These are phyloP conservation scores for Orthonevra nobilis DNA, from an alignment of 2,888 invertebrate species.

Conservation along the genomic window DNA sequence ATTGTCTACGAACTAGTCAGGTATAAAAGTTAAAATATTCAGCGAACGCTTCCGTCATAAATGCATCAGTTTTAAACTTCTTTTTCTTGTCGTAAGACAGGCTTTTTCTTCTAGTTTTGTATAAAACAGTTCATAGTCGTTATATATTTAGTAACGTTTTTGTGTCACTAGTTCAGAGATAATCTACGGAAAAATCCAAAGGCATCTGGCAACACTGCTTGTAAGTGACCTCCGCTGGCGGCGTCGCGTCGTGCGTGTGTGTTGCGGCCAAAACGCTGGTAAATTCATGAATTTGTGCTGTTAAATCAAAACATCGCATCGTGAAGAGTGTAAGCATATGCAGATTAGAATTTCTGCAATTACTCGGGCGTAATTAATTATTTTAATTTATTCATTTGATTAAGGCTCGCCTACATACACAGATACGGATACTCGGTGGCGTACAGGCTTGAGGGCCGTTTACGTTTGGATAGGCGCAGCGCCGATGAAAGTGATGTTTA, in stretches of 20 bases:
- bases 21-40: too few relatives aligned
- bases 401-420: constrained; percentile 3
- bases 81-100: too few relatives aligned
- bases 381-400: constrained; percentile 62
- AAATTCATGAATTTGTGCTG: constrained; percentile 34
- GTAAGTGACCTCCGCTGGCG: too few relatives aligned
- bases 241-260: constrained; percentile 9
- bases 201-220: too few relatives aligned
- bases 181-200: too few relatives aligned
- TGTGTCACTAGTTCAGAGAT: too few relatives aligned
- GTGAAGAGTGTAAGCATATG: constrained; percentile 53
- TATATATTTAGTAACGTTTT: too few relatives aligned
- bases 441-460: background rate
- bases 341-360: constrained; percentile 49
- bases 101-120: too few relatives aligned
- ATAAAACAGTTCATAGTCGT: too few relatives aligned
- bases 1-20: too few relatives aligned
- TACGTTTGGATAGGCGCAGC: background rate
- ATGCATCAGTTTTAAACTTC: too few relatives aligned
- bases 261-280: constrained; percentile 1
- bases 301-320: constrained; percentile 50
- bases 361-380: constrained; percentile 52
- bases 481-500: constrained; percentile 25
- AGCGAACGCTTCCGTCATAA: too few relatives aligned
- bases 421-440: background rate